Conservation (phyloP, 2,113 vertebrate species). For the Psittacus erithacus region DNA sequence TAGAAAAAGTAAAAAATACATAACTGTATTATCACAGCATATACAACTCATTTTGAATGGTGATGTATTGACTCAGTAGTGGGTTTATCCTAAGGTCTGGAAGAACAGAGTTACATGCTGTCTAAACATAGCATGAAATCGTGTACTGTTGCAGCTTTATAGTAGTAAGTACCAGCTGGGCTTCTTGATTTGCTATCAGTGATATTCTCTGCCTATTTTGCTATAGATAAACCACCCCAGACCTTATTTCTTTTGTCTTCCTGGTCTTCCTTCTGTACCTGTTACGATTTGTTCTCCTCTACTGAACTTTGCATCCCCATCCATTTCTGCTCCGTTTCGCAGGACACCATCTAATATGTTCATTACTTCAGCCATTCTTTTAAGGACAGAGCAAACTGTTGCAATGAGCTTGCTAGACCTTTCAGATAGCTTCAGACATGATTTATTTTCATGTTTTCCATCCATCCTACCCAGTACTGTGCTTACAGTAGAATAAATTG, state of each 20-base stretch:
- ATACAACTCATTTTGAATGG: not conserved
- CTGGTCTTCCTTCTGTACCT: not conserved
- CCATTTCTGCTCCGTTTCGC: not conserved
- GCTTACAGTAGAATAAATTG: not conserved
- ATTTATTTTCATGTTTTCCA: not conserved
- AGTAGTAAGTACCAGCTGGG: not conserved
- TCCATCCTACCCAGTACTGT: not conserved
- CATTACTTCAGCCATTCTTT: not conserved
- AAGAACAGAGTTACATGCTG: not conserved
- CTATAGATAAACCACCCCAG: not conserved
- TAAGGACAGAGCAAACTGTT: not conserved
- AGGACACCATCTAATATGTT: not conserved
- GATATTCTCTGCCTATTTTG: not conserved
- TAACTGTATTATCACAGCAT: not conserved
- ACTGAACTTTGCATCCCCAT: not conserved
- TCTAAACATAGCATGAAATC: not conserved
- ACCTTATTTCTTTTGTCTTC: not conserved
- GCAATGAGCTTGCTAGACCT: not conserved
- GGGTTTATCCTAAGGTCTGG: not conserved
- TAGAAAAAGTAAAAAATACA: not conserved
- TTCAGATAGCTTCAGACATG: not conserved
- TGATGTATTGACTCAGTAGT: not conserved
- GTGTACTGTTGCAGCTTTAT: accelerated
- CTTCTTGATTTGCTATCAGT: not conserved
- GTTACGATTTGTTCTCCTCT: not conserved